Conservation (phyloP, 2,888 invertebrate genomes). For the Geotrupes spiniger region DNA sequence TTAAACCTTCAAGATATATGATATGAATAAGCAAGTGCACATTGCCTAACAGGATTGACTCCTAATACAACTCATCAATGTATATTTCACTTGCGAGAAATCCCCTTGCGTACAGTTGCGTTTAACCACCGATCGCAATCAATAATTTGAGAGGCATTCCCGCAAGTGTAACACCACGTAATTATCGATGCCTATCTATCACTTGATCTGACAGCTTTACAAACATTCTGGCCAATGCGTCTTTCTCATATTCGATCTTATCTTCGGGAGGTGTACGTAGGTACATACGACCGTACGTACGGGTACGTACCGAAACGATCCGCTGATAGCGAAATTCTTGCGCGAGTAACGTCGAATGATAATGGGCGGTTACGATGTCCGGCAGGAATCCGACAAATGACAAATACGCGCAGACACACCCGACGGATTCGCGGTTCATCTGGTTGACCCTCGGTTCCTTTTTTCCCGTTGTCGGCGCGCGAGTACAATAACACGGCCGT, state of each 20-base stretch:
- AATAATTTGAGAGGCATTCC: too few species aligned
- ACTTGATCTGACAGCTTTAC: background rate
- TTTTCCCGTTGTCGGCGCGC: too few species aligned
- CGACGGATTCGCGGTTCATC: conserved; percentile 1
- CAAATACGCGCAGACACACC: conserved; percentile 2
- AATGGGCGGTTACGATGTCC: conserved; percentile 3
- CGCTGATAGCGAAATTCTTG: background rate
- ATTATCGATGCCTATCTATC: background rate
- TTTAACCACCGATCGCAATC: too few species aligned
- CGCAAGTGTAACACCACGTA: too few species aligned
- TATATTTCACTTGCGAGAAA: too few species aligned
- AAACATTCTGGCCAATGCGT: background rate
- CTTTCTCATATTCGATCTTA: conserved; percentile 4
- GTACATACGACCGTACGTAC: background rate
- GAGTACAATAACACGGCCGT: too few species aligned
- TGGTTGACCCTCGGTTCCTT: too few species aligned
- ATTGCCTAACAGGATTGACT: too few species aligned
- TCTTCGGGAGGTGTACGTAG: background rate
- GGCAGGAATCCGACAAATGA: conserved; percentile 5
- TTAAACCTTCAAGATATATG: too few species aligned
- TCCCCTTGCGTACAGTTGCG: too few species aligned
- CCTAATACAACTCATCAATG: too few species aligned
- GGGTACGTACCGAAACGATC: background rate
- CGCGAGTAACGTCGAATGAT: conserved; percentile 1
- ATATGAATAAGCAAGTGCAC: too few species aligned